Evolutionary conservation across 2,888 invertebrate genomes (phyloP).

Genomic region (Maniola hyperantus): DNA sequence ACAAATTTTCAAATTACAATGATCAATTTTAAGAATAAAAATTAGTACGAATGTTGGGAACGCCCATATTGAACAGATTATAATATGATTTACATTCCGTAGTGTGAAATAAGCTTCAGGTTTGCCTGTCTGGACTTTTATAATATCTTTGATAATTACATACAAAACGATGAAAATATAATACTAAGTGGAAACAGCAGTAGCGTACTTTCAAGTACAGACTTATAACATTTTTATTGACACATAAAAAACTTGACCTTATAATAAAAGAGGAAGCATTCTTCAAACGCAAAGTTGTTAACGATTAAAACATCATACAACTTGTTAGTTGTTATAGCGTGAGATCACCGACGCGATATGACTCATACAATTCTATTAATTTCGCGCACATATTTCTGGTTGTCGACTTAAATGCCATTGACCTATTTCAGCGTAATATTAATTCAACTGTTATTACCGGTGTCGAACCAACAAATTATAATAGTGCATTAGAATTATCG

Average conservation of each 20-base stretch:
- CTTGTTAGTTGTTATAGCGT: constrained; percentile 27
- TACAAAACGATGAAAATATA: too few relatives aligned
- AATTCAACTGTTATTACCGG: constrained; percentile 40
- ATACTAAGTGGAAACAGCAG: too few relatives aligned
- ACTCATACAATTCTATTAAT: constrained; percentile 63
- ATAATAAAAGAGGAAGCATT: constrained; percentile 32
- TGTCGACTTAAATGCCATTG: constrained; percentile 61
- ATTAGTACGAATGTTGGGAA: too few relatives aligned
- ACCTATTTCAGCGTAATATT: constrained; percentile 55
- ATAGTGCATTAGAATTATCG: constrained; percentile 17
- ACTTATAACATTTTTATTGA: neutral
- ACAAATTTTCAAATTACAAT: too few relatives aligned
- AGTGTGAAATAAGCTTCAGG: too few relatives aligned
- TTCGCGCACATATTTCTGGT: constrained; percentile 55
- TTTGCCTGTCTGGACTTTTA: too few relatives aligned
- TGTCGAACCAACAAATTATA: constrained; percentile 28
- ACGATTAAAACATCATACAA: constrained; percentile 30
- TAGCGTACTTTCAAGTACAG: neutral
- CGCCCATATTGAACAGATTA: too few relatives aligned
- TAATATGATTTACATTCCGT: too few relatives aligned
- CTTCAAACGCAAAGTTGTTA: constrained; percentile 29
- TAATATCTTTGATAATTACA: too few relatives aligned
- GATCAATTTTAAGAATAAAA: too few relatives aligned
- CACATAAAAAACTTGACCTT: constrained; percentile 25
- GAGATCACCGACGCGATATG: constrained; percentile 51